phyloP scores from a whole-genome alignment of 2,888 invertebrate species.

The Tanaodytes sp. region DNA sequence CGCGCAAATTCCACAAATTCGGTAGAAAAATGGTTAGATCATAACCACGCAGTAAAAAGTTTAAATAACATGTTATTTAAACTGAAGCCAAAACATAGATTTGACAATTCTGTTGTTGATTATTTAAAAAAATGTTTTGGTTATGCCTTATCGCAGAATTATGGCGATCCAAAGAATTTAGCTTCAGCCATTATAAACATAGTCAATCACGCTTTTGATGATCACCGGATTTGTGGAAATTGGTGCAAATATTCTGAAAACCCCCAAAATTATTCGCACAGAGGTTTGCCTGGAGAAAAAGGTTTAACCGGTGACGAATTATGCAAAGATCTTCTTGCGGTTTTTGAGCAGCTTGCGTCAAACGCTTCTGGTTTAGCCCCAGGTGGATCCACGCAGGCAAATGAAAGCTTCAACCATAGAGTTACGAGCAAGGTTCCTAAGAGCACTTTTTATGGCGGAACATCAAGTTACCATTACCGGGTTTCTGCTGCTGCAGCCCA shows the following conservation, averaged over 20 bases:
- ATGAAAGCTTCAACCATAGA: conserved; percentile 43
- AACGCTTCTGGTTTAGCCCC: conserved; percentile 24
- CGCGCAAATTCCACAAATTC: conserved; percentile 35
- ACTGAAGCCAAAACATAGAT: conserved; percentile 28
- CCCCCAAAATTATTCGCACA: conserved; percentile 39
- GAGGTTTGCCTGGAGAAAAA: conserved; percentile 23
- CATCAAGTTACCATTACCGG: conserved; percentile 12
- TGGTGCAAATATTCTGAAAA: conserved; percentile 55
- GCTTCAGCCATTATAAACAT: conserved; percentile 46
- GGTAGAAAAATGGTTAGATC: conserved; percentile 43
- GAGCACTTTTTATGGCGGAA: conserved; percentile 30
- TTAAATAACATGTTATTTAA: conserved; percentile 37
- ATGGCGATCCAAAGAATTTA: conserved; percentile 25
- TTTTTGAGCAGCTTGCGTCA: conserved; percentile 46
- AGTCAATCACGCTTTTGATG: conserved; percentile 53
- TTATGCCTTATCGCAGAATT: conserved; percentile 40
- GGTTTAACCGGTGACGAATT: conserved; percentile 21
- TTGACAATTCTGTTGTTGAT: conserved; percentile 35
- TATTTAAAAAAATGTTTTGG: conserved; percentile 56
- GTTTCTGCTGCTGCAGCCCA: conserved; percentile 24
- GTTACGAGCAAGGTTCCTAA: conserved; percentile 49
- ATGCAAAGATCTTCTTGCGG: conserved; percentile 6
- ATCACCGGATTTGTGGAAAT: conserved; percentile 44
- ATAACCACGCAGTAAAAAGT: conserved; percentile 40
- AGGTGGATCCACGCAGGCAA: conserved; percentile 38